A percentile compares a stretch with the other conserved stretches of the same genome.
Conservation (phyloP, 1,140 invertebrate species). For the Lanistes nyassanus region DNA sequence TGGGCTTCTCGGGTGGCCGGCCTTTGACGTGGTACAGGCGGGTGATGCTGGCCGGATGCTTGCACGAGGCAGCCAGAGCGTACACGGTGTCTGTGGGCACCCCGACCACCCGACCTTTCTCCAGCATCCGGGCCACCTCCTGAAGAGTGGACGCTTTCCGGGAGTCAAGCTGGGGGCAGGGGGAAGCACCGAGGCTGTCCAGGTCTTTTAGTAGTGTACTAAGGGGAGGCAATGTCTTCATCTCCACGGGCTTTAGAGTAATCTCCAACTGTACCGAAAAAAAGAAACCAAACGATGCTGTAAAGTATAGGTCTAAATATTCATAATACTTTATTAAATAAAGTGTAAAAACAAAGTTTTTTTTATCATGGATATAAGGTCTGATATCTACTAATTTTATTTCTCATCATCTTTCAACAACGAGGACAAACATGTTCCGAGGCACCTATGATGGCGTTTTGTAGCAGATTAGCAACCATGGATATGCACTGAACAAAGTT, state of each 20-base stretch:
- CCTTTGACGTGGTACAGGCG: constrained; percentile 44
- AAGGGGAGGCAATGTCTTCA: no score
- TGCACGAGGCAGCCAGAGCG: constrained; percentile 43
- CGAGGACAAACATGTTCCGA: neutral
- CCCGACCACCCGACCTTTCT: constrained; percentile 37
- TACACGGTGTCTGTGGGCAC: constrained; percentile 47
- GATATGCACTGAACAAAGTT: no score
- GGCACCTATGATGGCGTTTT: neutral
- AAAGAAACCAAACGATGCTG: no score
- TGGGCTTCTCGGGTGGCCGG: constrained; percentile 46
- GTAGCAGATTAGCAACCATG: neutral
- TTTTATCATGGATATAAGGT: neutral
- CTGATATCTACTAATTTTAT: neutral
- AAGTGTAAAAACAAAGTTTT: no score
- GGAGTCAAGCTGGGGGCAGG: constrained; percentile 37
- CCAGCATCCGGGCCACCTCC: constrained; percentile 31
- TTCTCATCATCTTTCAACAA: neutral
- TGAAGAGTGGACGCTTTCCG: constrained; percentile 30
- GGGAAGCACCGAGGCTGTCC: no score
- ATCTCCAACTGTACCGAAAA: no score
- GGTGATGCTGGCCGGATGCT: constrained; percentile 37
- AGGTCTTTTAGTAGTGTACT: no score
- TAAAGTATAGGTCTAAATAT: no score
- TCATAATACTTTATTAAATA: no score
- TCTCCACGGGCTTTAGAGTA: no score